Conservation (phyloP, 2,113 vertebrate genomes). For the Gnathonemus longibarbis region DNA sequence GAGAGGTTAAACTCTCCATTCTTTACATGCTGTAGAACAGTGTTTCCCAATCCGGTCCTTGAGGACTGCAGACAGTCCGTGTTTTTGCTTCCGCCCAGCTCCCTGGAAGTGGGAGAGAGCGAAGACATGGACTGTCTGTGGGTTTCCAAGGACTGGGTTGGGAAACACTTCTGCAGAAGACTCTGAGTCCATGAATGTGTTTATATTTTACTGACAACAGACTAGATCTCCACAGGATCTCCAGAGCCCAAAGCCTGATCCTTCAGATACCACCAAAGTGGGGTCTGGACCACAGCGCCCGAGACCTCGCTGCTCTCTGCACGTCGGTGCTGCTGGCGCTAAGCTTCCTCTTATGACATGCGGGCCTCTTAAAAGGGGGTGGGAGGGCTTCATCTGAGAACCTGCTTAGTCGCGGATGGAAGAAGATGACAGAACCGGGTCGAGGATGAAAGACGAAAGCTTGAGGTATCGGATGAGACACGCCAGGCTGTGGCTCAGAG, state of each 20-base stretch:
- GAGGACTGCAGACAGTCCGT: background rate
- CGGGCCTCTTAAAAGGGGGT: background rate
- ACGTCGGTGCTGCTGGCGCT: background rate
- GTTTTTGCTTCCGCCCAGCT: background rate
- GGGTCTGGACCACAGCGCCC: background rate
- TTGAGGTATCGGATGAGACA: background rate
- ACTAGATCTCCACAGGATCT: background rate
- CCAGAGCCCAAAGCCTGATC: background rate
- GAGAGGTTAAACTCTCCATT: background rate
- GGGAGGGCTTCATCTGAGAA: background rate
- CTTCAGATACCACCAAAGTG: conserved; percentile 40
- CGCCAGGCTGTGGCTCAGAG: background rate
- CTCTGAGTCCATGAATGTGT: background rate
- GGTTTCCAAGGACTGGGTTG: background rate
- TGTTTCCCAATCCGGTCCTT: background rate
- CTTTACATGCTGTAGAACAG: background rate
- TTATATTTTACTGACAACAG: background rate
- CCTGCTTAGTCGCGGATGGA: background rate
- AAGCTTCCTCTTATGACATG: background rate
- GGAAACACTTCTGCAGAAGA: background rate
- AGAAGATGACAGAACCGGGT: background rate
- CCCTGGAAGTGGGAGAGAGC: background rate
- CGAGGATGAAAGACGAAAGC: background rate
- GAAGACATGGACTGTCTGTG: background rate
- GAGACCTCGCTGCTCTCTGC: background rate